phyloP scores from a whole-genome alignment of 2,888 invertebrate genomes.

The Liopterus haemorrhoidalis region DNA sequence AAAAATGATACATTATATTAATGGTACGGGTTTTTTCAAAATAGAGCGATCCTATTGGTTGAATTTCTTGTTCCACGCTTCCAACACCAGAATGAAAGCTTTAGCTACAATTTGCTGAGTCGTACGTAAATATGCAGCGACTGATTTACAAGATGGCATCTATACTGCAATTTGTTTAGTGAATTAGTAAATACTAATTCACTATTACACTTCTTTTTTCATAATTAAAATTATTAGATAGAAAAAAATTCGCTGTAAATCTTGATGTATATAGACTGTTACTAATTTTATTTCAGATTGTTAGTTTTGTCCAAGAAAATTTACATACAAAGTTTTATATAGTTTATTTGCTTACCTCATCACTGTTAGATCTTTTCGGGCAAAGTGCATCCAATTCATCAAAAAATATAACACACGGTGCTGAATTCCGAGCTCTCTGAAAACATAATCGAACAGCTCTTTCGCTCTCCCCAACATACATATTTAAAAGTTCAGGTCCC shows the following conservation, averaged over 20 bases:
- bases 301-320: conserved; percentile 11
- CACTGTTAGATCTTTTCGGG: conserved; percentile 76
- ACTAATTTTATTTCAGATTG: no score
- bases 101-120: not conserved
- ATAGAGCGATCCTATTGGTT: no score
- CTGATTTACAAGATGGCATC: no score
- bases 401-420: conserved; percentile 98
- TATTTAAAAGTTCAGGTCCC: conserved; percentile 95
- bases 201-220: not conserved
- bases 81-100: no score
- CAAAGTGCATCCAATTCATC: conserved; percentile 97
- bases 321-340: not conserved
- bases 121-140: no score
- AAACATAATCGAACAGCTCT: conserved; percentile 94
- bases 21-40: no score
- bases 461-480: conserved; percentile 99
- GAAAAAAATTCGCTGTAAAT: no score
- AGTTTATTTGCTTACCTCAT: conserved; percentile 48
- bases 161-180: no score
- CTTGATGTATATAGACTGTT: no score
- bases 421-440: conserved; percentile 86
- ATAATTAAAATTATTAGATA: no score
- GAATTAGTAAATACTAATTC: conserved; percentile 4
- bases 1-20: no score
- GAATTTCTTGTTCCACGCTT: no score